phyloP scores from a whole-genome alignment of 2,797 vertebrate species.

The Manis javanica region DNA sequence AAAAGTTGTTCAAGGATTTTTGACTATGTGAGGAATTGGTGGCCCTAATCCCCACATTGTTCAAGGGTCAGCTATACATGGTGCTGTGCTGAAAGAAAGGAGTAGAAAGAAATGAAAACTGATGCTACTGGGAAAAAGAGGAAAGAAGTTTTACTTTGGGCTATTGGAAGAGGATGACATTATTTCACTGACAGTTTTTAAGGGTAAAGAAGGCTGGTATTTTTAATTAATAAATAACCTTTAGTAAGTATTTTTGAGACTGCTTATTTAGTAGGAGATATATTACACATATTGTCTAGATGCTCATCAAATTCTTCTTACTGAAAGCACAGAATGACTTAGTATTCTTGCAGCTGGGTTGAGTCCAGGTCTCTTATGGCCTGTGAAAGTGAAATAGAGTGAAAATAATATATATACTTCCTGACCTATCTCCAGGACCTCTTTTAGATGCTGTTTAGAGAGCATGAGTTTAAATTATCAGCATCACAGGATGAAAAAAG shows the following conservation, averaged over 20 bases:
- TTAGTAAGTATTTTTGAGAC: background rate
- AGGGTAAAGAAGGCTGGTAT: background rate
- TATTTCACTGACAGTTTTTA: constrained; percentile 8
- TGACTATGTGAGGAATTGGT: too few relatives aligned
- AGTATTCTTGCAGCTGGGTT: background rate
- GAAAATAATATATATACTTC: background rate
- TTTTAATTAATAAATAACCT: background rate
- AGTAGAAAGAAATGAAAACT: constrained; percentile 1
- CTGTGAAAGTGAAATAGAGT: background rate
- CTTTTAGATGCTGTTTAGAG: background rate
- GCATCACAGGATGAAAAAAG: background rate
- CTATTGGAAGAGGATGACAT: background rate
- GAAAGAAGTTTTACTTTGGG: background rate
- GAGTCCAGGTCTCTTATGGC: background rate
- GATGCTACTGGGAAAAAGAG: background rate
- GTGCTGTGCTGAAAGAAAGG: background rate
- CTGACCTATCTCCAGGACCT: background rate
- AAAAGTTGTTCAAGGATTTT: too few relatives aligned
- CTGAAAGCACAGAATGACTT: background rate
- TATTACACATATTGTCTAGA: background rate
- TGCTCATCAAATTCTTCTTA: constrained; percentile 24
- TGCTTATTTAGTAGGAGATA: background rate
- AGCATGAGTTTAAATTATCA: background rate
- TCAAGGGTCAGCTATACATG: background rate
- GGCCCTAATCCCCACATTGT: too few relatives aligned